phyloP scores from a whole-genome alignment of 2,797 vertebrate species.

The Gorsachius magnificus region DNA sequence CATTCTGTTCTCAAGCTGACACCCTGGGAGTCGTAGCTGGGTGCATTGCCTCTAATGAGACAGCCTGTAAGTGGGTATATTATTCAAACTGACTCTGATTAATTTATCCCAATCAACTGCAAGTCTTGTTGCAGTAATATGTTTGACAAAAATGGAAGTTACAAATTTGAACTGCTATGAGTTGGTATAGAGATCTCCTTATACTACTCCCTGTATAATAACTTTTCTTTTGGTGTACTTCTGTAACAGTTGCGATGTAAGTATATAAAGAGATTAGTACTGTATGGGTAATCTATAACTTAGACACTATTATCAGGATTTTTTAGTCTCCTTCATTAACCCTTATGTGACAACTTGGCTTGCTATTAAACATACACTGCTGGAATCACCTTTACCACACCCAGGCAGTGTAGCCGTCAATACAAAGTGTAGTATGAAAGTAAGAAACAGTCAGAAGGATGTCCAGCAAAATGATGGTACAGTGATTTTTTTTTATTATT shows the following conservation, averaged over 20 bases:
- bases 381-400: background rate
- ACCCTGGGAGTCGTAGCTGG: background rate
- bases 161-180: background rate
- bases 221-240: background rate
- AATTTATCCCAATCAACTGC: background rate
- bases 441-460: background rate
- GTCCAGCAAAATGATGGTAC: background rate
- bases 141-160: background rate
- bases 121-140: background rate
- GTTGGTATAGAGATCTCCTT: background rate
- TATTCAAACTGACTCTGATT: background rate
- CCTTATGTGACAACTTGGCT: background rate
- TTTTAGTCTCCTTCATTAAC: background rate
- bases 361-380: background rate
- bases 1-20: background rate
- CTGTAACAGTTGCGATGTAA: background rate
- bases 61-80: background rate
- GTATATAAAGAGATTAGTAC: background rate
- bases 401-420: background rate
- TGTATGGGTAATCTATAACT: background rate
- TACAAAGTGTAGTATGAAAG: background rate
- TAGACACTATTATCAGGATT: background rate
- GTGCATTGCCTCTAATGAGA: background rate
- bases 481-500: background rate
- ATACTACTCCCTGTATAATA: background rate